A percentile compares a stretch with the other conserved stretches of the same genome.
phyloP scores from a whole-genome alignment of 2,797 vertebrate genomes.

The Parauchenoglanis punctatus region DNA sequence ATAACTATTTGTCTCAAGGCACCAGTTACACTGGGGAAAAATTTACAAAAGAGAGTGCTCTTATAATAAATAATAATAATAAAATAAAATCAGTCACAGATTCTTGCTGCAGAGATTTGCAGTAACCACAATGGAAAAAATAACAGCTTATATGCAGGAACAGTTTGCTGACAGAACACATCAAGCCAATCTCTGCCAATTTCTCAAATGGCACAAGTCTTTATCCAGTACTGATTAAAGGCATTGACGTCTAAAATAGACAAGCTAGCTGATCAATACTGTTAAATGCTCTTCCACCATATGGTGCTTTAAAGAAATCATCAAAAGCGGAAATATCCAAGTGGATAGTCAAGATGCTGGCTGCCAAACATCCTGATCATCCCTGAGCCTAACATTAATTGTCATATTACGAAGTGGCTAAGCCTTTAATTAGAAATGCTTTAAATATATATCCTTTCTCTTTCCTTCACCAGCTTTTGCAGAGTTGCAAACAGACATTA shows the following conservation, averaged over 20 bases:
- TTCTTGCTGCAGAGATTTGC: background rate
- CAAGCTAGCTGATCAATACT: background rate
- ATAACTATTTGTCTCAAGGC: background rate
- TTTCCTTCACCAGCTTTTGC: constrained; percentile 82
- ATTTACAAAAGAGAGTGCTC: background rate
- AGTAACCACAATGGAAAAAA: background rate
- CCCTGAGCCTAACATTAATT: background rate
- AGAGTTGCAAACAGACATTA: constrained; percentile 85
- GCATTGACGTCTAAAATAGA: background rate
- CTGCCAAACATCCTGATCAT: background rate
- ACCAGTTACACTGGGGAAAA: background rate
- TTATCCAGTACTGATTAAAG: constrained; percentile 11
- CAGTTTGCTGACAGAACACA: background rate
- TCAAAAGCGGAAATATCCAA: background rate
- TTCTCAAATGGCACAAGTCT: background rate
- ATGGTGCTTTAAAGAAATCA: background rate
- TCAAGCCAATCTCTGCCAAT: background rate
- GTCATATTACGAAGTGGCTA: background rate
- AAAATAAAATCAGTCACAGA: background rate
- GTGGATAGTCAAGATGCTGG: background rate
- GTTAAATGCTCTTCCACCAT: background rate
- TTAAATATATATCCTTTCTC: background rate
- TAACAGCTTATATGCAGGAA: background rate
- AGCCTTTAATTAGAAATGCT: background rate
- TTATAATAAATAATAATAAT: background rate